Percentiles rank a stretch among this genome's conserved stretches.
phyloP scores from a whole-genome alignment of 1,140 invertebrate species.

The Drosophila bocqueti region DNA sequence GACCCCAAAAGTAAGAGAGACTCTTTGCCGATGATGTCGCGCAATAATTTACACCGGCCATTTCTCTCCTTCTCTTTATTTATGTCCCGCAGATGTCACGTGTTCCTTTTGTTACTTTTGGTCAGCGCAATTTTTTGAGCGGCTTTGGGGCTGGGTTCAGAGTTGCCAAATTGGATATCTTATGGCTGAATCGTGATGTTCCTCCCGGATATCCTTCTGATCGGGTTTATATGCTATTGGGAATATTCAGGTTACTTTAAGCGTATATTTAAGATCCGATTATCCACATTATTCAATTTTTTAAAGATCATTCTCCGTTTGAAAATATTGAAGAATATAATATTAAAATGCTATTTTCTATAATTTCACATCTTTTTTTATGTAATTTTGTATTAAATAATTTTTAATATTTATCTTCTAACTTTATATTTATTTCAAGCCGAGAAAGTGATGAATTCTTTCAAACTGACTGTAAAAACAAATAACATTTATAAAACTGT shows the following conservation, averaged over 20 bases:
- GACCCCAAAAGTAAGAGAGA: slow-evolving; percentile 19
- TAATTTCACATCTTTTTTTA: background rate
- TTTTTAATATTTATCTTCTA: background rate
- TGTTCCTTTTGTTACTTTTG: slow-evolving; percentile 72
- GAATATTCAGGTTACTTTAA: background rate
- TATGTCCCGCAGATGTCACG: slow-evolving; percentile 77
- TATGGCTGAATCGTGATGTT: background rate
- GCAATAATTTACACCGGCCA: slow-evolving; percentile 70
- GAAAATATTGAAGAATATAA: too few relatives aligned
- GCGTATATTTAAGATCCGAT: too few relatives aligned
- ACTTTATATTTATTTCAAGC: background rate
- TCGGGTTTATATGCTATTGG: background rate
- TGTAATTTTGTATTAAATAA: background rate
- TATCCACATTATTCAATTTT: too few relatives aligned
- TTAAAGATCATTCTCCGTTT: too few relatives aligned
- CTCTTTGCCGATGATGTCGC: slow-evolving; percentile 43
- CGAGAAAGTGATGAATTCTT: background rate
- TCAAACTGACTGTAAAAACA: background rate
- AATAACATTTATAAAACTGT: background rate
- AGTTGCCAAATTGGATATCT: background rate
- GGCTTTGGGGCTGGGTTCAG: background rate
- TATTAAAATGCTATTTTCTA: background rate
- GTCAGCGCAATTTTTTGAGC: slow-evolving; percentile 56
- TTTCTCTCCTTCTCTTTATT: slow-evolving; percentile 53
- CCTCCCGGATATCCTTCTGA: background rate